A percentile compares a stretch with the other conserved stretches of the same genome.
phyloP scores from a whole-genome alignment of 2,113 vertebrate genomes.

The Urocolius indicus region DNA sequence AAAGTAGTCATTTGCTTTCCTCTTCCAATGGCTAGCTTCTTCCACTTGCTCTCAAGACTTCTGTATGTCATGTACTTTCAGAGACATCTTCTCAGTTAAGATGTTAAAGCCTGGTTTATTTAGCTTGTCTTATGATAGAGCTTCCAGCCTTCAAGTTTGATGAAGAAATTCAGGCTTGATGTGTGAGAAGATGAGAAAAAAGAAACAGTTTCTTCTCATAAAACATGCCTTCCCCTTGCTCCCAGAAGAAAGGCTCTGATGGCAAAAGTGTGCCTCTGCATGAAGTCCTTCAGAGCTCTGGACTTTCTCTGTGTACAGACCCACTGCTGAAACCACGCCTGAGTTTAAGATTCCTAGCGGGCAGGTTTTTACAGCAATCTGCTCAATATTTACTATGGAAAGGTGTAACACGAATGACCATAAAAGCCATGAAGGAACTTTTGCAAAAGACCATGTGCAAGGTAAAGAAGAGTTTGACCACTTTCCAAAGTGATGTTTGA shows the following conservation, averaged over 20 bases:
- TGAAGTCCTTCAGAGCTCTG: not conserved
- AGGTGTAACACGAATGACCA: not conserved
- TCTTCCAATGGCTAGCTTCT: not conserved
- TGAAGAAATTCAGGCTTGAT: not conserved
- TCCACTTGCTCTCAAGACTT: not conserved
- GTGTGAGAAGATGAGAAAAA: not conserved
- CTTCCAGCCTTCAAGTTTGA: not conserved
- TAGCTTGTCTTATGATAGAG: not conserved
- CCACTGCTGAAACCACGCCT: not conserved
- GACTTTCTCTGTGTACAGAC: not conserved
- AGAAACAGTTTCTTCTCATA: not conserved
- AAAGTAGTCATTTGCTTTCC: not conserved
- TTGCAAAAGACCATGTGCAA: not conserved
- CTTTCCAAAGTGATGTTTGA: too few relatives aligned
- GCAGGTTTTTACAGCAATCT: not conserved
- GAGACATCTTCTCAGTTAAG: not conserved
- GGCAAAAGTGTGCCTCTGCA: too few relatives aligned
- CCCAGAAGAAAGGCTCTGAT: too few relatives aligned
- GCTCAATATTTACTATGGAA: not conserved
- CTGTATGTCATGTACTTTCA: not conserved
- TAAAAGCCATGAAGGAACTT: not conserved
- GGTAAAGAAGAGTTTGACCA: not conserved
- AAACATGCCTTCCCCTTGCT: too few relatives aligned
- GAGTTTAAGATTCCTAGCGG: not conserved
- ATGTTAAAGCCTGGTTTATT: too few relatives aligned